Evolutionary conservation across 2,113 vertebrate species (phyloP).

Genomic region (Corythornis vintsioides): DNA sequence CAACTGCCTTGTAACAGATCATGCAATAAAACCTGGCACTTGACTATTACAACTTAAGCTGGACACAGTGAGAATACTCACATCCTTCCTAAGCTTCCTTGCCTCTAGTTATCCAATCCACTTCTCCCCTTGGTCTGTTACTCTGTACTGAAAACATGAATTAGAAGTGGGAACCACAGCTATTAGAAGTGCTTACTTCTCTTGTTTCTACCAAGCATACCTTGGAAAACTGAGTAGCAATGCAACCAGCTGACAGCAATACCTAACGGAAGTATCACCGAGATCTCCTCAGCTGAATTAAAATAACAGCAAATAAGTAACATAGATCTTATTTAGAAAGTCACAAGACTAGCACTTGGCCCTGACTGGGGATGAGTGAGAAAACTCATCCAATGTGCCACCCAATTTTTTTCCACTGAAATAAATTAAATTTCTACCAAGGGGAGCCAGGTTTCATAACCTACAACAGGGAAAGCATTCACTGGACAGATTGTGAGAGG

Average conservation of each 20-base stretch:
- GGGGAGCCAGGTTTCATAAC: slow-evolving; percentile 28
- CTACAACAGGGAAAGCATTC: not conserved
- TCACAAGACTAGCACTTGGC: slow-evolving; percentile 14
- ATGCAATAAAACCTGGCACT: not conserved
- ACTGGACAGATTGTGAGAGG: not conserved
- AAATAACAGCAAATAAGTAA: not conserved
- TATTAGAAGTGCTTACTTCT: not conserved
- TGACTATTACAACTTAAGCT: not conserved
- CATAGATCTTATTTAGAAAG: not conserved
- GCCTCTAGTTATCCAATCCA: not conserved
- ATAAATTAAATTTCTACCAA: not conserved
- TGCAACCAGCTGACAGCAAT: not conserved
- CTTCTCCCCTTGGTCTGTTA: not conserved
- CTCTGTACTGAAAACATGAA: not conserved
- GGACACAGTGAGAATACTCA: not conserved
- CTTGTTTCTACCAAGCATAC: not conserved
- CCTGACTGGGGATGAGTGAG: not conserved
- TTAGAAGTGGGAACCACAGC: not conserved
- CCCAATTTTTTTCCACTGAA: slow-evolving; percentile 41
- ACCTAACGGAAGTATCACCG: not conserved
- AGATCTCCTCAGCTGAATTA: not conserved
- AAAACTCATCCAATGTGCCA: slow-evolving; percentile 20
- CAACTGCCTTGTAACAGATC: not conserved
- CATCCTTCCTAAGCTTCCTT: not conserved
- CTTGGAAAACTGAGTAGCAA: not conserved